Evolutionary conservation across 2,113 vertebrate species (phyloP), one percentile per base, ranked within the genome.

Genomic region (Pterophyllum scalare): DNA sequence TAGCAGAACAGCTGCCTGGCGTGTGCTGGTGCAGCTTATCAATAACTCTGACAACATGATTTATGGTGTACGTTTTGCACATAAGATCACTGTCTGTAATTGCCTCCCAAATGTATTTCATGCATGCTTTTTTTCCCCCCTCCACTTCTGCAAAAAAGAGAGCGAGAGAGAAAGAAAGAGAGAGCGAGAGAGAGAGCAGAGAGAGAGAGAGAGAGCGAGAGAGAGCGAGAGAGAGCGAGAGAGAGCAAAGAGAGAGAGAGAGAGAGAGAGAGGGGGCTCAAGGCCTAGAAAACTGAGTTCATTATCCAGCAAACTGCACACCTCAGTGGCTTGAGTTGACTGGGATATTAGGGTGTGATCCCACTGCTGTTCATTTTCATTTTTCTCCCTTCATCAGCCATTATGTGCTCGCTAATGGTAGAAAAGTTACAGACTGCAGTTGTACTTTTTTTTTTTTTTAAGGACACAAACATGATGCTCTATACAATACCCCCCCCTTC

Each of bases 1-100:
- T 89, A 90, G 90, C 91, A 83, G 86, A 93, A 90, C 93, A 93
- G 91, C 90, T 85, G 91, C 86, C 85, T 88, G 88, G 38, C 83
- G 85, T 59, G 84, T 85, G 88, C 82, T 61, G 80, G 13, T 85
- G 81, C 88, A 83, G 91, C 88, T 92, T 90, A 93, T 92, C 94
- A 93, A 94, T 93, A 93, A 90, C 91, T 79, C 87, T 92, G 92
- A 93, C 94, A 91, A 77, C 75, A 59, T 92, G 93, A 94, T 93
- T 89, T 91, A 93, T 91, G 87, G 56, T 81, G 77, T 62, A 80
- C 89, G 83, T 90, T 93, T 81, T 81, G 80, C 83, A 86, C 84
- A 87, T 89, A 75, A 83, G 84, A 92, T 88, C 90, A 65, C 85
- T 26, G 86, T 81, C 87, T 92, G 83, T 90, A 89, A 93, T 89